These are phyloP conservation scores for Cyprinus carpio DNA, from an alignment of 2,113 vertebrate species.

Conservation along the genomic window DNA sequence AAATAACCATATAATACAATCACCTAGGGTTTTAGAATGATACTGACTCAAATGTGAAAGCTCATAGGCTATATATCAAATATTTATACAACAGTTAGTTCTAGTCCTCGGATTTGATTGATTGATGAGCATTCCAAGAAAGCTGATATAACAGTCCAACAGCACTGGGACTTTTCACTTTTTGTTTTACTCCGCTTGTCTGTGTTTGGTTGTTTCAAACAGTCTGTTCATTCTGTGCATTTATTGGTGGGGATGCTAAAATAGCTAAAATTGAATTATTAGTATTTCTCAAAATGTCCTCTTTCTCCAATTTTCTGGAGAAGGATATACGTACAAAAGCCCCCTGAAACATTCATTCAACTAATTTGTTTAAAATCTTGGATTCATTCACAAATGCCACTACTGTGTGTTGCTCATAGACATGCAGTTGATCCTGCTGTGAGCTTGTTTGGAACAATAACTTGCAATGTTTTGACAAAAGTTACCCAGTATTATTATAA, in stretches of 20 bases:
- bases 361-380: too few species aligned
- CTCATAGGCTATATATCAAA: not conserved
- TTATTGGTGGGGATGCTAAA: not conserved
- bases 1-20: not conserved
- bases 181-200: not conserved
- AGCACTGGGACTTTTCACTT: not conserved
- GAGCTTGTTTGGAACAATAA: too few species aligned
- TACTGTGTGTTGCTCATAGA: too few species aligned
- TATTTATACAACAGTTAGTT: constrained; percentile 13
- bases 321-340: not conserved
- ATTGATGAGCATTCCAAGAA: not conserved
- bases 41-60: not conserved
- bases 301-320: not conserved
- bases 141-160: not conserved
- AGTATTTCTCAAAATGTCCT: not conserved
- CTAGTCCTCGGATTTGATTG: not conserved
- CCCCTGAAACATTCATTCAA: too few species aligned
- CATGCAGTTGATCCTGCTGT: too few species aligned
- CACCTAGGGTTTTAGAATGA: not conserved
- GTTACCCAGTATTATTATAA: too few species aligned
- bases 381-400: too few species aligned
- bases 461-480: too few species aligned
- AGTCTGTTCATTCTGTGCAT: not conserved
- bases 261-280: not conserved
- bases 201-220: not conserved